A percentile compares a stretch with the other conserved stretches of the same genome.
Evolutionary conservation across 64 coral and sea anemone species (phyloP).

Genomic region (Anthopleura sola): DNA sequence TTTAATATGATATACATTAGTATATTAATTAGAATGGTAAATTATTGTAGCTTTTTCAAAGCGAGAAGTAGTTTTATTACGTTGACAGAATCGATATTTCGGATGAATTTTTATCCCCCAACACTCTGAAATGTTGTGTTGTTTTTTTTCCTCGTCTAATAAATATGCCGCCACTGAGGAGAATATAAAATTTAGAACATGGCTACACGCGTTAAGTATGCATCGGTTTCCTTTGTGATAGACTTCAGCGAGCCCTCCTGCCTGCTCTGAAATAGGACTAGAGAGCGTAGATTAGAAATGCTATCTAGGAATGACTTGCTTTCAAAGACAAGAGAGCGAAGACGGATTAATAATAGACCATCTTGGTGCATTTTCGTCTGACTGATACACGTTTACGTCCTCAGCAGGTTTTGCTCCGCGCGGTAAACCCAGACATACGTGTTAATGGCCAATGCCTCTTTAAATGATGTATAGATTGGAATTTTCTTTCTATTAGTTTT

Average conservation of each 20-base stretch:
- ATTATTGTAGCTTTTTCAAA: slow-evolving; percentile 5
- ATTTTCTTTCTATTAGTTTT: slow-evolving; percentile 24
- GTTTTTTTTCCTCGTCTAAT: background rate
- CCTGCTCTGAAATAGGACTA: background rate
- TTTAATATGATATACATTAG: slow-evolving; percentile 12
- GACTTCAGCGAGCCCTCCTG: background rate
- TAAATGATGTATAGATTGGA: slow-evolving; percentile 58
- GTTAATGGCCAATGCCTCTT: slow-evolving; percentile 84
- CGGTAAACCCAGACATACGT: slow-evolving; percentile 60
- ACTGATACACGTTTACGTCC: background rate
- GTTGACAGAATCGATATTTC: background rate
- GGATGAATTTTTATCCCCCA: background rate
- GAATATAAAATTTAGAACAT: slow-evolving; percentile 56
- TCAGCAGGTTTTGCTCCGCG: background rate
- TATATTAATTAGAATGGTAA: background rate
- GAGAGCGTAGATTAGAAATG: background rate
- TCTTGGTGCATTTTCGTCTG: background rate
- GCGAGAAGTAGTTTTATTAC: background rate
- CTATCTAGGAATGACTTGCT: background rate
- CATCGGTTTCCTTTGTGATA: slow-evolving; percentile 70
- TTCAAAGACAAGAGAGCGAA: background rate
- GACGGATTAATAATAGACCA: background rate
- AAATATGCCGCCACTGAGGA: background rate
- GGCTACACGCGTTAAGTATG: slow-evolving; percentile 60
- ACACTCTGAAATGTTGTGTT: background rate